Base-by-base conservation (phyloP, 2,888 invertebrate species). In the Acrobasis suavella region DNA sequence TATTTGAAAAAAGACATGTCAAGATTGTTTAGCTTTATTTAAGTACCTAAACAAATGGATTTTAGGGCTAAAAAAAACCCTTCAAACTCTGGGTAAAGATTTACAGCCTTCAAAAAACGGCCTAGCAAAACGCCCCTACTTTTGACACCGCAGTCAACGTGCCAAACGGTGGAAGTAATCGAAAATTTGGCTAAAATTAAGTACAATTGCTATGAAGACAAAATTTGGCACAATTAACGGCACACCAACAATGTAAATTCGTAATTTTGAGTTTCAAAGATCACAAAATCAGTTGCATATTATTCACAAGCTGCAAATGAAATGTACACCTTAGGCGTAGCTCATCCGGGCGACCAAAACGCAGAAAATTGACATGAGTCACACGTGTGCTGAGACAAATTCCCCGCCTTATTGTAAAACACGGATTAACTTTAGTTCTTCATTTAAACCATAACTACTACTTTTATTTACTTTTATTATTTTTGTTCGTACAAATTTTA, bases 201-300 rank as follows among this genome's bases (percentile, higher is more conserved):
- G 5, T 10, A 37, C 32, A 32, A 42, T 42, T 42, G 14, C 16
- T 51, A 6, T 14, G 42, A 56, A 56, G 56, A 15, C 42, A 56
- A 22, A 56, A 56, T 56, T 56, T 56, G 56, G 56, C 56, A 56
- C 56, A 56, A 56, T 0, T 22, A 67, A 50, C 38, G 62, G 64
- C 67, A 64, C 65, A 62, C 60, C 8, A 55, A 66, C 61, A 54
- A 55, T 52, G 38, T 58, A 58, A 60, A 65, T 50, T 42, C 46
- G 61, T 39, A 58, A 60, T 62, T n/a, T 55, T 12, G 42, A n/a
- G 32, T 32, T 32, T 6, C 32, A 32, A 32, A 32, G 7, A 32
- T 32, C 8, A 32, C 32, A 8, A 32, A 5, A 5, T 32, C 32
- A 32, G 12, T 42, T 42, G 10, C 9, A 7, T 7, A 42, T 42